Percentiles rank a stretch among this genome's conserved stretches.
These are phyloP conservation scores for Penelope pileata DNA, from an alignment of 2,113 vertebrate species.

Conservation along the genomic window DNA sequence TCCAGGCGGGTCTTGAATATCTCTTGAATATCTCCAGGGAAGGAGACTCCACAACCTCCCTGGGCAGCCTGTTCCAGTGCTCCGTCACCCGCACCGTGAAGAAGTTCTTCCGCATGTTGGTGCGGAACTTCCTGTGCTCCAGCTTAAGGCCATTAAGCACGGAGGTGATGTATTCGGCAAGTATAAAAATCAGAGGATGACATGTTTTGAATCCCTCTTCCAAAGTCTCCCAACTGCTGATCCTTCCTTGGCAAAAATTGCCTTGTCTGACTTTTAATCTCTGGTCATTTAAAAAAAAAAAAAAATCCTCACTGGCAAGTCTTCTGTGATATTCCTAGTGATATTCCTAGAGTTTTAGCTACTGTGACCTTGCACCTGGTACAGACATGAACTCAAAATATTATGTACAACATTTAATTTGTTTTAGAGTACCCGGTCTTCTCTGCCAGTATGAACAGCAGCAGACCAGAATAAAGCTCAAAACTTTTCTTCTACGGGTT, in stretches of 20 bases:
- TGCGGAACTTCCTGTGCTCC: too few relatives aligned
- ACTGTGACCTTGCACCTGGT: background rate
- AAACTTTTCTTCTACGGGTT: background rate
- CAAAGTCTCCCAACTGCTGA: background rate
- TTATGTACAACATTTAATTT: background rate
- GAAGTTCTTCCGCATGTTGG: too few relatives aligned
- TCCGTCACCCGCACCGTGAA: too few relatives aligned
- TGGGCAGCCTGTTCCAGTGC: too few relatives aligned
- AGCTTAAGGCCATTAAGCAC: too few relatives aligned
- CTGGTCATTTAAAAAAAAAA: constrained; percentile 7
- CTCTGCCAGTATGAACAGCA: background rate
- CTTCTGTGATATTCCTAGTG: background rate
- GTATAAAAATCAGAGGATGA: background rate
- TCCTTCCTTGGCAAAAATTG: background rate
- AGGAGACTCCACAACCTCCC: too few relatives aligned
- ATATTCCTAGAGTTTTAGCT: background rate
- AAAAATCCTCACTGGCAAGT: background rate
- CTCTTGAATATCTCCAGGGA: too few relatives aligned
- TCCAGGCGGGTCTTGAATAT: too few relatives aligned
- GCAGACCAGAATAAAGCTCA: background rate
- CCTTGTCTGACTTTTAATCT: background rate
- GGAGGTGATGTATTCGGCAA: background rate
- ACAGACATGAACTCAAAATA: background rate
- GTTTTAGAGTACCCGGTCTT: background rate
- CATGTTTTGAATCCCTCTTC: background rate